Evolutionary conservation across 1,140 invertebrate species (phyloP).

Genomic region (Aphaenogaster ashmeadi): DNA sequence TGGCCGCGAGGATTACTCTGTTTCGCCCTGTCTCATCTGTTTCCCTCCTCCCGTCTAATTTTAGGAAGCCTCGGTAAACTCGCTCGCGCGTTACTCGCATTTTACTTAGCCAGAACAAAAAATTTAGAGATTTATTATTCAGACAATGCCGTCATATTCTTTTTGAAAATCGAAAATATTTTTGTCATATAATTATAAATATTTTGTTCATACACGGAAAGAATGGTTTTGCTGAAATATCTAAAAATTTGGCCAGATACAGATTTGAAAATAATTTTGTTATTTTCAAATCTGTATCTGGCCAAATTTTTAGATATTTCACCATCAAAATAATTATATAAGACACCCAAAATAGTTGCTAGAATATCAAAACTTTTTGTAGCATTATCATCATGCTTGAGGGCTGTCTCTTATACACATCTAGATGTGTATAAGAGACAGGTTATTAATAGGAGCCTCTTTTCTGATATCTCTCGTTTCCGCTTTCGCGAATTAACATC

Average conservation of each 20-base stretch:
- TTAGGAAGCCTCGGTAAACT: background rate
- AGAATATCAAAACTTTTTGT: too few relatives aligned
- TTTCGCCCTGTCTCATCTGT: conserved; percentile 10
- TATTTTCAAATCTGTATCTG: too few relatives aligned
- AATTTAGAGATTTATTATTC: conserved; percentile 6
- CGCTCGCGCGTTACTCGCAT: background rate
- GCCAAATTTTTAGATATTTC: too few relatives aligned
- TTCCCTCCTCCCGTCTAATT: background rate
- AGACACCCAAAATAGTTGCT: too few relatives aligned
- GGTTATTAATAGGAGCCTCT: conserved; percentile 51
- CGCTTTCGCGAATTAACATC: conserved; percentile 36
- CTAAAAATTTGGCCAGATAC: too few relatives aligned
- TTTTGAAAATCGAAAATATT: background rate
- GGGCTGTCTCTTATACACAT: too few relatives aligned
- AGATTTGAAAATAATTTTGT: too few relatives aligned
- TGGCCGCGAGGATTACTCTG: conserved; percentile 12
- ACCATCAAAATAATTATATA: too few relatives aligned
- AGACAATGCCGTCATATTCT: background rate
- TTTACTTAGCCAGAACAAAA: background rate
- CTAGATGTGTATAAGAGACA: too few relatives aligned
- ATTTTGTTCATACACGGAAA: background rate
- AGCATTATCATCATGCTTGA: too few relatives aligned
- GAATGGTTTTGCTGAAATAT: too few relatives aligned
- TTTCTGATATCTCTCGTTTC: conserved; percentile 5
- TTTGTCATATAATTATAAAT: background rate